Conservation (phyloP, 2,797 vertebrate genomes). For the Dermochelys coriacea region DNA sequence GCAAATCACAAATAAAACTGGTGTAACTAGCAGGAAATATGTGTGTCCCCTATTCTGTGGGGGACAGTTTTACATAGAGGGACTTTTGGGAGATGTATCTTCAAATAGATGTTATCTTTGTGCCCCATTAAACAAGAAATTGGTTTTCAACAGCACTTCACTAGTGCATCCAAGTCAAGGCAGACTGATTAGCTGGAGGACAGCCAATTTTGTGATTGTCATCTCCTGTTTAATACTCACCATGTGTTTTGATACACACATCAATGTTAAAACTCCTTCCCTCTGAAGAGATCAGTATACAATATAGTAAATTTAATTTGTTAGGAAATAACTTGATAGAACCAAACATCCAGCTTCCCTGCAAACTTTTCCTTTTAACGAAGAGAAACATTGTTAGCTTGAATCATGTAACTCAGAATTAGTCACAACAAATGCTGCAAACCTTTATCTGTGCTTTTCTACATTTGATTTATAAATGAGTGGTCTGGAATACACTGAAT, state of each 20-base stretch:
- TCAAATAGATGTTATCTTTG: constrained; percentile 64
- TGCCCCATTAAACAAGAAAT: constrained; percentile 69
- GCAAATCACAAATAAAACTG: constrained; percentile 42
- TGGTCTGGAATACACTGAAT: background rate
- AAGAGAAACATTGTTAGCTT: background rate
- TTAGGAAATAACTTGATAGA: background rate
- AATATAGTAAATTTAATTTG: constrained; percentile 28
- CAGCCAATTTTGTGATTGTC: constrained; percentile 46
- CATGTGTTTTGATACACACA: background rate
- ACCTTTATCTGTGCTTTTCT: background rate
- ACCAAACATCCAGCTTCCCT: background rate
- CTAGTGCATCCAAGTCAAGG: constrained; percentile 35
- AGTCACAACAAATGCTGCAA: background rate
- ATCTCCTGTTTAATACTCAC: constrained; percentile 42
- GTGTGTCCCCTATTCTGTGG: background rate
- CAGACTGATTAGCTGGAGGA: constrained; percentile 61
- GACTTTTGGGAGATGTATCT: constrained; percentile 36
- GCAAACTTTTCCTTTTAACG: background rate
- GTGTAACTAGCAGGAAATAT: background rate
- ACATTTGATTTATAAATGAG: fast-evolving
- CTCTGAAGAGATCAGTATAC: background rate
- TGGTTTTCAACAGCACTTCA: constrained; percentile 48
- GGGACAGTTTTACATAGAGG: constrained; percentile 32
- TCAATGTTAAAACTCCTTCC: constrained; percentile 21
- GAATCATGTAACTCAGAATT: background rate